Evolutionary conservation across 2,113 vertebrate genomes (phyloP), one percentile per base, ranked within the genome.

Genomic region (Syrmaticus mikado): DNA sequence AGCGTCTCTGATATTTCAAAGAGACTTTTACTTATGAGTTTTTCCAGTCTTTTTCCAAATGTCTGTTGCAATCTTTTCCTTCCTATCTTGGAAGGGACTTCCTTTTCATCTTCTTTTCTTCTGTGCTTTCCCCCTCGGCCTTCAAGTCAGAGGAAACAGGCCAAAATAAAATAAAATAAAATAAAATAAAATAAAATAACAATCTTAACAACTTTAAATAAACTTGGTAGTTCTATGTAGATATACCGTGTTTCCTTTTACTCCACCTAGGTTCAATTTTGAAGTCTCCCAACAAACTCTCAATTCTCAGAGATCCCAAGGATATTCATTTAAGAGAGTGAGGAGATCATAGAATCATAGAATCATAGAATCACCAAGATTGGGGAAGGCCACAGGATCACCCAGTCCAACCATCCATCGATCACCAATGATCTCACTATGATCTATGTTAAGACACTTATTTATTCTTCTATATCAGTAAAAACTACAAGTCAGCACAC

Each of bases 1-100:
- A 96, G 45, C 45, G 85, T 65, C 30, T 95, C 87, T 86, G 97
- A 85, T 93, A 97, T 95, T 97, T 96, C 95, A 97, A 96, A 89
- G 85, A 93, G 38, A 96, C 62, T 75, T 95, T 96, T 94, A 71
- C 83, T 97, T 92, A 76, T 7, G 82, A 96, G 62, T 77, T 90
- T 97, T 97, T 96, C 55, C 92, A 92, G 48, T 82, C 34, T 57
- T 53, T 81, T 95, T 96, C 86, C 95, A 93, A 97, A 80, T 60
- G 89, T 62, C 55, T 93, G 57, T 55, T 95, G 83, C 68, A 73
- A 86, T 85, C 67, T 72, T 95, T 96, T 52, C 50, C 36, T 87
- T 95, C 36, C 27, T 50, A 13, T 85, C 74, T 79, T 95, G 55
- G 72, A 90, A 93, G 11, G 7, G 2, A 55, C 21, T 81, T 93